Percentiles rank a stretch among this genome's conserved stretches.
Conservation (phyloP, 2,888 invertebrate species). For the Spodoptera exigua region DNA sequence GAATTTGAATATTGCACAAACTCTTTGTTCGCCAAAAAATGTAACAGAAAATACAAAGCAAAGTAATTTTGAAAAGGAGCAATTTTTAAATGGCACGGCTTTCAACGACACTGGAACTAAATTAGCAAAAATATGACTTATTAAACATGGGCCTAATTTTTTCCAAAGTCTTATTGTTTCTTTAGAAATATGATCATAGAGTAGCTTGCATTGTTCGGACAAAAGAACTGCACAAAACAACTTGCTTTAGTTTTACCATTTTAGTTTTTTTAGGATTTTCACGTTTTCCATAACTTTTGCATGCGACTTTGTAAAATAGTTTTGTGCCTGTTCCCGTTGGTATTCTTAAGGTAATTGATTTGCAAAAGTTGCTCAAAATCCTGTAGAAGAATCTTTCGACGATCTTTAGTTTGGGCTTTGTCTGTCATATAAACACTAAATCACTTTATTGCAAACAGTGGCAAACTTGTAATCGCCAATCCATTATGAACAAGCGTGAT, state of each 20-base stretch:
- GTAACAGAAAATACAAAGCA: conserved; percentile 57
- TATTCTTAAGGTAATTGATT: too few relatives aligned
- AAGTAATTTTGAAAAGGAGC: conserved; percentile 65
- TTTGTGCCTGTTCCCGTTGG: too few relatives aligned
- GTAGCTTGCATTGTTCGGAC: conserved; percentile 58
- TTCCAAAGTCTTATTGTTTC: conserved; percentile 58
- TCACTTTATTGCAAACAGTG: too few relatives aligned
- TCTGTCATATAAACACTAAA: too few relatives aligned
- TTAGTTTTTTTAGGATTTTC: conserved; percentile 9
- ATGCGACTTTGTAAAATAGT: not conserved
- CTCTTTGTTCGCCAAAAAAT: conserved; percentile 71
- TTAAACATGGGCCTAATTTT: conserved; percentile 69
- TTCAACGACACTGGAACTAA: conserved; percentile 68
- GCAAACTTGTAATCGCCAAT: too few relatives aligned
- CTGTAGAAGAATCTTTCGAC: too few relatives aligned
- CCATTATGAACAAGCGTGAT: too few relatives aligned
- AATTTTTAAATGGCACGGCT: conserved; percentile 63
- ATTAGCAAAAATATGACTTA: conserved; percentile 68
- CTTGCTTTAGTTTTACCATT: conserved; percentile 2
- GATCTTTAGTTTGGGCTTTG: too few relatives aligned
- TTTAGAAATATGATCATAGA: conserved; percentile 65
- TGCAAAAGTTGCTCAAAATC: too few relatives aligned
- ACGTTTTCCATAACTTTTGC: not conserved
- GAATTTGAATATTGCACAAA: conserved; percentile 81
- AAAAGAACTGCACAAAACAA: conserved; percentile 21